Evolutionary conservation across 92 coral and sea anemone genomes (phyloP).

Genomic region (Virgularia gustaviana): DNA sequence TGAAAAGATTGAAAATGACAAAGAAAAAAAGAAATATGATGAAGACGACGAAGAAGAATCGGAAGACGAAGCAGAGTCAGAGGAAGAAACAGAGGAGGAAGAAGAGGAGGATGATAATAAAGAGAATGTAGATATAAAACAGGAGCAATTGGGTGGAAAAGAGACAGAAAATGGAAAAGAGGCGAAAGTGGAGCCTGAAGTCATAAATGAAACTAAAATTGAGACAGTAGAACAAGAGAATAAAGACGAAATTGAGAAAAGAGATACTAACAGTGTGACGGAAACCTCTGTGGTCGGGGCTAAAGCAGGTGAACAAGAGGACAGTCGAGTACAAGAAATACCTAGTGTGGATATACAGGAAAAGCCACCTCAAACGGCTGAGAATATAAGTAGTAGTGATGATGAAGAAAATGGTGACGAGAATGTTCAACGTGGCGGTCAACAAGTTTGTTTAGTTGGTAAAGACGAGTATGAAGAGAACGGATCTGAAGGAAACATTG

Average conservation of each 20-base stretch:
- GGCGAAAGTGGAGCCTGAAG: slow-evolving; percentile 1
- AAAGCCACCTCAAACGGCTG: neutral
- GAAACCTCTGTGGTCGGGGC: too few species aligned
- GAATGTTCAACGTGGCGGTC: neutral
- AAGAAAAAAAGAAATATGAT: neutral
- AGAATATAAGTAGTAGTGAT: neutral
- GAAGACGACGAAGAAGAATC: neutral
- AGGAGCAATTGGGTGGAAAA: neutral
- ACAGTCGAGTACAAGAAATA: neutral
- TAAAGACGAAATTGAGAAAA: neutral
- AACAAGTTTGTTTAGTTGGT: neutral
- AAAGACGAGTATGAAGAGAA: slow-evolving; percentile 1
- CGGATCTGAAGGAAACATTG: neutral
- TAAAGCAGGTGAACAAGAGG: neutral
- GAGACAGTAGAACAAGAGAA: slow-evolving; percentile 16
- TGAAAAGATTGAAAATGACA: slow-evolving; percentile 23
- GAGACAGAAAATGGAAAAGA: neutral
- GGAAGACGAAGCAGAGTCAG: neutral
- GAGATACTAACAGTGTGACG: neutral
- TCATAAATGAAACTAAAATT: slow-evolving; percentile 15
- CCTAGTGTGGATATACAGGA: neutral
- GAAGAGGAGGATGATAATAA: neutral
- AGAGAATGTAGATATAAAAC: slow-evolving; percentile 1
- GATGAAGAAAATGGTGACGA: neutral
- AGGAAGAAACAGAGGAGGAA: slow-evolving; percentile 3